Percentiles rank a stretch among this genome's conserved stretches.
Conservation (phyloP, 1,140 invertebrate species). For the Philopotamus ludificatus region DNA sequence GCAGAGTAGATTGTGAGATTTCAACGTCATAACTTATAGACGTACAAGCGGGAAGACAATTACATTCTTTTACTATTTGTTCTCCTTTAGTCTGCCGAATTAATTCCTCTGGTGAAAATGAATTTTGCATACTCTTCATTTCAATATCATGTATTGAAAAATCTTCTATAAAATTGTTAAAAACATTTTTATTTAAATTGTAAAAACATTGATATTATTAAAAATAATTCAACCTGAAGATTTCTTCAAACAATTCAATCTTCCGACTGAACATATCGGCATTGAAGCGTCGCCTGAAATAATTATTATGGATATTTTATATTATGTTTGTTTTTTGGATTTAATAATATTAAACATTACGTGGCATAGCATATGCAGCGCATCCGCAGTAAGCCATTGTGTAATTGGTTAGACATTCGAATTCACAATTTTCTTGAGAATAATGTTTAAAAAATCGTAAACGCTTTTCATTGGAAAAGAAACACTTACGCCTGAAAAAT, state of each 20-base stretch:
- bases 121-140: neutral
- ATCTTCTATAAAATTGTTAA: neutral
- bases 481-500: conserved; percentile 52
- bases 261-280: conserved; percentile 59
- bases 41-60: conserved; percentile 67
- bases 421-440: conserved; percentile 64
- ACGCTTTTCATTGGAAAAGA: conserved; percentile 52
- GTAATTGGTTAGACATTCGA: conserved; percentile 67
- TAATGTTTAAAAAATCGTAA: conserved; percentile 60
- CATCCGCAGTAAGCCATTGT: conserved; percentile 47
- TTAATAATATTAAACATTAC: neutral
- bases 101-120: neutral
- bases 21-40: conserved; percentile 65
- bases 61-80: conserved; percentile 51
- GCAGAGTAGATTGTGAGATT: conserved; percentile 64
- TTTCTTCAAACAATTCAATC: conserved; percentile 50
- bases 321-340: no score
- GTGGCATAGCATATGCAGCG: neutral
- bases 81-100: neutral
- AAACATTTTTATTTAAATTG: neutral
- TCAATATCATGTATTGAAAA: neutral
- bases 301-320: no score
- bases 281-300: conserved; percentile 45
- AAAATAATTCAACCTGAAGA: conserved; percentile 46
- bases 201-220: neutral